Evolutionary conservation across 2,113 vertebrate species (phyloP).

Genomic region (Alligator mississippiensis): DNA sequence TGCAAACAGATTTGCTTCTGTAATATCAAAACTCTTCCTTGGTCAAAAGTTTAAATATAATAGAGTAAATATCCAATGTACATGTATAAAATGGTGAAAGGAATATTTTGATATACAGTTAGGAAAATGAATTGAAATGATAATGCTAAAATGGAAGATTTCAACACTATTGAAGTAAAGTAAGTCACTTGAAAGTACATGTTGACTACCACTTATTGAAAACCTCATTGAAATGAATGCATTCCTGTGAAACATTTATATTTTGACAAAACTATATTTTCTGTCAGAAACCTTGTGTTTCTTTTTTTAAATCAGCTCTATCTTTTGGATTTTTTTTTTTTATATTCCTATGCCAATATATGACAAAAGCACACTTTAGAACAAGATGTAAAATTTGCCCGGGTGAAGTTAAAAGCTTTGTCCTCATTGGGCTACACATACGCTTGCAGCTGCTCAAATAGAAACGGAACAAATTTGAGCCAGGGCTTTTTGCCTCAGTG

Average conservation of each 20-base stretch:
- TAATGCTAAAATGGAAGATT: not conserved
- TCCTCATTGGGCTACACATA: no score
- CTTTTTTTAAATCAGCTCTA: not conserved
- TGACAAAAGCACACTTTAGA: slow-evolving; percentile 48
- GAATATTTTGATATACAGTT: not conserved
- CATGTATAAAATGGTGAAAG: not conserved
- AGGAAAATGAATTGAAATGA: not conserved
- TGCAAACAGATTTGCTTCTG: not conserved
- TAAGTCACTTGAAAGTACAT: not conserved
- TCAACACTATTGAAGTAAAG: not conserved
- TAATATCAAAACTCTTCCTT: not conserved
- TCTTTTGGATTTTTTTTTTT: not conserved
- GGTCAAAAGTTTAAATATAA: not conserved
- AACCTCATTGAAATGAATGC: not conserved
- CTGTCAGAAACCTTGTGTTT: not conserved
- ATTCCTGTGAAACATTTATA: not conserved
- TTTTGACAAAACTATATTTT: not conserved
- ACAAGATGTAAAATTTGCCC: slow-evolving; percentile 49
- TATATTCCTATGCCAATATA: not conserved
- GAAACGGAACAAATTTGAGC: no score
- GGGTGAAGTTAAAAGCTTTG: not conserved
- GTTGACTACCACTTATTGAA: not conserved
- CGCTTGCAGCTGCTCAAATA: no score
- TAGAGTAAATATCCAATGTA: not conserved
- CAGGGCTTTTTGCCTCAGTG: no score